Conservation (phyloP, 2,888 invertebrate genomes). For the Chromoteleia sp. region DNA sequence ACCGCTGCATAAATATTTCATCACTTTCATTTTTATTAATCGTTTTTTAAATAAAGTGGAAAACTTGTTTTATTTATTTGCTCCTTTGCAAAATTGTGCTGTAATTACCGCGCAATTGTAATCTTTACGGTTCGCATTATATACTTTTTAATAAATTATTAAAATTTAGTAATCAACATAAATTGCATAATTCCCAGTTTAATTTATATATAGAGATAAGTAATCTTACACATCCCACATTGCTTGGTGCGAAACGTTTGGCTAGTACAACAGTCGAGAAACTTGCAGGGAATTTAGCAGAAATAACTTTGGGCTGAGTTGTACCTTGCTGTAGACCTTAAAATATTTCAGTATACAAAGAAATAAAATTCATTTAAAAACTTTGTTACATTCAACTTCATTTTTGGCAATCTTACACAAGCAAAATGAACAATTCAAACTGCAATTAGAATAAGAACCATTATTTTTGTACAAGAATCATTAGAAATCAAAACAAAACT, state of each 20-base stretch:
- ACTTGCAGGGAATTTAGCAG: slow-evolving; percentile 66
- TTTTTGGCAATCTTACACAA: slow-evolving; percentile 11
- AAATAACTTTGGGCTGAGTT: slow-evolving; percentile 71
- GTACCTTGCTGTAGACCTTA: slow-evolving; percentile 66
- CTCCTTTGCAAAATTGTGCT: no score
- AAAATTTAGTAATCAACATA: slow-evolving; percentile 58
- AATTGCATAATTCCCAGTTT: slow-evolving; percentile 50
- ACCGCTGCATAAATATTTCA: no score
- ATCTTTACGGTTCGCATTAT: slow-evolving; percentile 17
- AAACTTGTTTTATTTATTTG: no score
- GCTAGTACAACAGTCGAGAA: slow-evolving; percentile 64
- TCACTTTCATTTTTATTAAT: no score
- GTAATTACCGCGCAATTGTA: background rate
- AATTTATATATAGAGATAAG: slow-evolving; percentile 58
- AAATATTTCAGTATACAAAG: slow-evolving; percentile 59
- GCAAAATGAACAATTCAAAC: background rate
- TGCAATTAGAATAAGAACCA: background rate
- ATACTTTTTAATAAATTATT: slow-evolving; percentile 59
- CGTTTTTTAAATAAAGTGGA: no score
- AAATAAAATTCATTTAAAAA: slow-evolving; percentile 50
- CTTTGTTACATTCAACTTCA: background rate
- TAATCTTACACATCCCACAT: slow-evolving; percentile 60
- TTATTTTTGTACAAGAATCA: background rate
- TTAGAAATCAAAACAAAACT: no score
- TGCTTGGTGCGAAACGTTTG: slow-evolving; percentile 63